Evolutionary conservation across 2,797 vertebrate genomes (phyloP).

Genomic region (Nannoperca australis): DNA sequence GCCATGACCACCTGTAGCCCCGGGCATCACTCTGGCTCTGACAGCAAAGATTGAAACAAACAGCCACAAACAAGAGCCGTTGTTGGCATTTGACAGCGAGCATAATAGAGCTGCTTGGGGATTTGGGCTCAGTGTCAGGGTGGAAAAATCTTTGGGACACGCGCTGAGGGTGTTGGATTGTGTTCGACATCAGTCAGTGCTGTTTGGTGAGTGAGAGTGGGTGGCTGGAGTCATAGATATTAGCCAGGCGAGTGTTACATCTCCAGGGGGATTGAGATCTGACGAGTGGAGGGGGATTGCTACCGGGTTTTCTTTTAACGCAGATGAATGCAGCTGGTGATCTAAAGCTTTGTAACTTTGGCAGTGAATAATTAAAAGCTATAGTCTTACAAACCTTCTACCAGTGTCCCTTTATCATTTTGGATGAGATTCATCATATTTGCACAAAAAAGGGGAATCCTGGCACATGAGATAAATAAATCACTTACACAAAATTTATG

Average conservation of each 20-base stretch:
- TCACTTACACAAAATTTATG: slow-evolving; percentile 36
- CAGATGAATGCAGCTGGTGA: slow-evolving; percentile 60
- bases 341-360: slow-evolving; percentile 69
- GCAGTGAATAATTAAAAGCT: slow-evolving; percentile 49
- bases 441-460: slow-evolving; percentile 37
- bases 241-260: slow-evolving; percentile 53
- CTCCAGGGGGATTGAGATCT: slow-evolving; percentile 61
- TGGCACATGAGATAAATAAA: slow-evolving; percentile 40
- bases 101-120: slow-evolving; percentile 63
- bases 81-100: slow-evolving; percentile 69
- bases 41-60: slow-evolving; percentile 58
- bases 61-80: slow-evolving; percentile 55
- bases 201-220: slow-evolving; percentile 65
- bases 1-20: slow-evolving; percentile 48
- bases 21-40: slow-evolving; percentile 50
- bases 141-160: slow-evolving; percentile 73
- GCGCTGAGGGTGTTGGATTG: slow-evolving; percentile 66
- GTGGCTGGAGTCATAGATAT: slow-evolving; percentile 66
- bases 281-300: slow-evolving; percentile 41
- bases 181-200: slow-evolving; percentile 68
- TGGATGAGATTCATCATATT: slow-evolving; percentile 45
- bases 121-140: slow-evolving; percentile 70
- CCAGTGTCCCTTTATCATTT: slow-evolving; percentile 49
- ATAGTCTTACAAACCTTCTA: slow-evolving; percentile 43
- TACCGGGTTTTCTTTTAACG: slow-evolving; percentile 18